Base-by-base conservation (phyloP, 2,797 vertebrate genomes). In the Anableps anableps region DNA sequence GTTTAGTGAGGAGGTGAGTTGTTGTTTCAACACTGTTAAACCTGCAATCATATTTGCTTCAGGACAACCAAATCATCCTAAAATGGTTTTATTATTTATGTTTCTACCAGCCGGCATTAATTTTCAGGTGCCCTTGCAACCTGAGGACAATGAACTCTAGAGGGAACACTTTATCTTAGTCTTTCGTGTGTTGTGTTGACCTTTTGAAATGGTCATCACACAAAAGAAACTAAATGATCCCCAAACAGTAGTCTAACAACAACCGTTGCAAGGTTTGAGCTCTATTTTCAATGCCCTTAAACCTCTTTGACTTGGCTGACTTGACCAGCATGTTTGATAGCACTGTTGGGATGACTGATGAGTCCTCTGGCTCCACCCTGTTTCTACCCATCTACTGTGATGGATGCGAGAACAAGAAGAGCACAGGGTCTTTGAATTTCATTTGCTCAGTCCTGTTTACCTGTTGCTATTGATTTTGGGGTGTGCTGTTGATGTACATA, bases 361-460 rank as follows among this genome's bases (percentile, higher is more conserved):
- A 89, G 75, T 21, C 88, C 79, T 75, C 45, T 45, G 82, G 87
- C 86, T 89, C 88, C 91, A 81, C 88, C 92, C 92, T 76, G 83
- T 86, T 86, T 84, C 90, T 84, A 81, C 80, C 84, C 86, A 72
- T 92, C 89, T 84, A 58, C 81, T 80, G 84, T 95, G 92, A 94
- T 95, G 86, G 94, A 94, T 95, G 91, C 83, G 79, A 83, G 88
- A 92, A 86, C 86, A 81, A 94, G 86, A 86, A 72, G 80, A 90
- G 82, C 80, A 47, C 86, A 74, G 80, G 88, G 86, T 92, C 93
- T 93, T 95, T 93, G 93, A 90, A 94, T 95, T 94, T 92, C 85
- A 94, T 92, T 94, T 90, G 82, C 91, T 95, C 94, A 93, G 85
- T 62, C 79, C 90, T 90, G 91, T 91, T 92, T 88, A 86, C 88